Base-by-base conservation (phyloP, 2,888 invertebrate genomes). In the Ectropis crepuscularia region DNA sequence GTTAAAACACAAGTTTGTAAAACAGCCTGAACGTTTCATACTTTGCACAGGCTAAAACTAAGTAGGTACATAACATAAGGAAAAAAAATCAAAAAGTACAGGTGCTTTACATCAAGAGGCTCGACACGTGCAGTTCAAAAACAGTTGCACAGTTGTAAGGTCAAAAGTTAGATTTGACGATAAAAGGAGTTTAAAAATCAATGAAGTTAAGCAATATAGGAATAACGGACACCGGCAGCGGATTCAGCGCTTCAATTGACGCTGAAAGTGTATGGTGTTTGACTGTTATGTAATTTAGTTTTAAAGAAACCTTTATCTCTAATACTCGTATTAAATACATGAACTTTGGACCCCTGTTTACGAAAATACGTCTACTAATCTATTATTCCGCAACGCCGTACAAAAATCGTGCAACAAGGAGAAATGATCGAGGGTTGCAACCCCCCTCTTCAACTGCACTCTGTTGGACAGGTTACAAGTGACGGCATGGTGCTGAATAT, bases 161-260 rank as follows among this genome's bases (percentile, higher is more conserved):
- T 82, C 79, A 73, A 76, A 67, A 76, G 74, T 73, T 74, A 81
- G 83, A 84, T 84, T 81, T 79, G 65, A 77, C 77, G 83, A 85
- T 82, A 83, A 83, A 79, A 83, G 71, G 76, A 74, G 77, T 80
- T 82, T 76, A 78, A 86, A 88, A 89, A 89, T 89, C 89, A 85
- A 89, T 89, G 88, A 82, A 70, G 81, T 87, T 88, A 87, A 86
- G 86, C 83, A 84, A 79, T 80, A 82, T 76, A 71, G 74, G 75
- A 73, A 63, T 50, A 45, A 36, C n/a, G 36, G 37, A 47, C 6
- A 12, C 45, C 7, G 57, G 41, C 69, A 87, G 86, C 86, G 55
- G 71, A 71, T 81, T 37, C 9, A 87, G 82, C 85, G 86, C 85
- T 84, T 74, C 65, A 2, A 46, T 39, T 45, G 11, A 54, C n/a